Evolutionary conservation across 2,113 vertebrate genomes (phyloP).

Genomic region (Naja naja): DNA sequence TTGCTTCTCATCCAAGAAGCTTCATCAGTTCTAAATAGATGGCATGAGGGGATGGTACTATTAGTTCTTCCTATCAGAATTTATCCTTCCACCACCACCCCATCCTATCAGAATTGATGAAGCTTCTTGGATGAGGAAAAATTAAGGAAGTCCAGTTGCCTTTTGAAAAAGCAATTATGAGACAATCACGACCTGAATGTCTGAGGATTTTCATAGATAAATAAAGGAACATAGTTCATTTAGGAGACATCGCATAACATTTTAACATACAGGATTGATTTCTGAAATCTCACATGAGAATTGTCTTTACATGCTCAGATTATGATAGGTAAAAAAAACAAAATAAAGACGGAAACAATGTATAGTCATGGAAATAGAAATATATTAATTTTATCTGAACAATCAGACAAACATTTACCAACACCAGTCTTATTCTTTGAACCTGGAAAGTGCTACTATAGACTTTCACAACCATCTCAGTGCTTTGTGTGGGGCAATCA

Average conservation of each 20-base stretch:
- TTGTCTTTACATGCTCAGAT: neutral
- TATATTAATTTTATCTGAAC: neutral
- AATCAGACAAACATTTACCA: too few species aligned
- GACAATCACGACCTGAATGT: too few species aligned
- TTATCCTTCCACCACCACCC: neutral
- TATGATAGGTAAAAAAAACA: neutral
- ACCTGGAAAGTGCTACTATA: neutral
- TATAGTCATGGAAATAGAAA: neutral
- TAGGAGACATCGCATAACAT: accelerated
- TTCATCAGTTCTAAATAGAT: neutral
- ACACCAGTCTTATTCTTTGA: neutral
- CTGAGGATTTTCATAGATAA: neutral
- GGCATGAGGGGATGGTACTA: neutral
- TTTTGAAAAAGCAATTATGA: too few species aligned
- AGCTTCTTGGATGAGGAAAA: neutral
- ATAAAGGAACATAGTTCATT: neutral
- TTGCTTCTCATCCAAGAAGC: neutral
- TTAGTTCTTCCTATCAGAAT: neutral
- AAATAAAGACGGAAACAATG: neutral
- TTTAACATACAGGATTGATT: neutral
- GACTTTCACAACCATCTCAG: neutral
- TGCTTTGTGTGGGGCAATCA: neutral
- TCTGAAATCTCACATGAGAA: neutral
- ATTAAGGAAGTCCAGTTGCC: too few species aligned
- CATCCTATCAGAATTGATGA: neutral